phyloP scores from a whole-genome alignment of 2,113 vertebrate species.

The Syrrhaptes paradoxus region DNA sequence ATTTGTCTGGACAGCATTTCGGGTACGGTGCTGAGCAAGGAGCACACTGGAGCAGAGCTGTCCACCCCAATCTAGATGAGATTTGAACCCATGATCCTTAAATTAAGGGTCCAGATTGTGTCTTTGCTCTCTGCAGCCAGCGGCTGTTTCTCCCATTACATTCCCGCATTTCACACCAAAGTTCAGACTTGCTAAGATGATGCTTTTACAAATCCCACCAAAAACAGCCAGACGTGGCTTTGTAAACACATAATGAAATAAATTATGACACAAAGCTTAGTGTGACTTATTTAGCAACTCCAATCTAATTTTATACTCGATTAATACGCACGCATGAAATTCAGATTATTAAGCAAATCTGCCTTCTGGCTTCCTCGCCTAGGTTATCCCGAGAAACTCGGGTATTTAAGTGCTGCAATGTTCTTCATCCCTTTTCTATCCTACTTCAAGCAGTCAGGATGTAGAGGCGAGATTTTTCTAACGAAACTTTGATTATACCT shows the following conservation, averaged over 20 bases:
- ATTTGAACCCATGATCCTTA: accelerated
- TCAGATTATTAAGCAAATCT: neutral
- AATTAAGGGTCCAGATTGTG: accelerated
- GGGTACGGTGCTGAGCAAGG: neutral
- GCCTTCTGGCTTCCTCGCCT: neutral
- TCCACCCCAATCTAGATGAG: neutral
- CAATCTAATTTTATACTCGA: neutral
- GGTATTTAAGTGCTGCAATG: neutral
- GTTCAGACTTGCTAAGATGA: neutral
- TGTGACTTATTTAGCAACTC: neutral
- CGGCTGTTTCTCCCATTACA: neutral
- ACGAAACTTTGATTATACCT: neutral
- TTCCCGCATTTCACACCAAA: accelerated
- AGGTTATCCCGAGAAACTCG: neutral
- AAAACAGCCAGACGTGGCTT: neutral
- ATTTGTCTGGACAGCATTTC: neutral
- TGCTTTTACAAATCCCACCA: neutral
- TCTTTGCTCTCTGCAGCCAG: neutral
- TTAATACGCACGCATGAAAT: neutral
- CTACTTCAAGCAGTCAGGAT: neutral
- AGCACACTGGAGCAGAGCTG: neutral
- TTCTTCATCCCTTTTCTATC: neutral
- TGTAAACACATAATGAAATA: neutral
- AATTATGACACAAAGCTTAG: neutral
- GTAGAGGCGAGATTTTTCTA: neutral